Base-by-base conservation (phyloP, 2,113 vertebrate genomes). In the Romanogobio albipinnatus region DNA sequence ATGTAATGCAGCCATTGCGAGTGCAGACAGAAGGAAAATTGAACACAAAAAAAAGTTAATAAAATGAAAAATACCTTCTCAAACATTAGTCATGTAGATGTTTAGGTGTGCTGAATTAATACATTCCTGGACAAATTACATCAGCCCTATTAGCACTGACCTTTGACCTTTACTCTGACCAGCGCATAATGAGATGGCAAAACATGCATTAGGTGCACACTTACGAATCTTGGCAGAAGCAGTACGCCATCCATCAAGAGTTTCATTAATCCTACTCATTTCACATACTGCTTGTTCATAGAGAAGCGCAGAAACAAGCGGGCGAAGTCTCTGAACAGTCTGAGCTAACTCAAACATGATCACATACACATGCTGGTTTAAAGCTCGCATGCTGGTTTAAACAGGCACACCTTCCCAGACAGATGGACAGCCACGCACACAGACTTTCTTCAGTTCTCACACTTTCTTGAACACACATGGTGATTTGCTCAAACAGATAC, bases 401-500 rank as follows among this genome's bases (percentile, higher is more conserved):
- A 82, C 79, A 86, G 82, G 84, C 87, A 85, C 64, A 85, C 83
- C 53, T 66, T 64, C 83, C 47, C 75, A 84, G 73, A 84, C 74
- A 78, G 73, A 77, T 68, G 62, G 77, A 76, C 86, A 81, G 58
- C 43, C 71, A 10, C 81, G 56, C 53, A 56, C 80, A 82, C 61
- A 82, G 59, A 68, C 81, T 77, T 82, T 70, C 71, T 59, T 82
- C 51, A 29, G 53, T 47, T 66, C 29, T 29, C 47, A 82, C 62
- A 80, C 56, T 74, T 51, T 75, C 59, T 85, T 45, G 53, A 43
- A 84, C 78, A 77, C 64, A 51, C 75, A 62, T 66, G 39, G 62
- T 62, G 33, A 62, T 79, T 71, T 77, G 85, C 53, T 76, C 53
- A 22, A 81, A 86, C 85, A 82, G 85, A 78, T 84, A 64, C 68